Base-by-base conservation (phyloP, 2,113 vertebrate species). In the Catharus bicknelli region DNA sequence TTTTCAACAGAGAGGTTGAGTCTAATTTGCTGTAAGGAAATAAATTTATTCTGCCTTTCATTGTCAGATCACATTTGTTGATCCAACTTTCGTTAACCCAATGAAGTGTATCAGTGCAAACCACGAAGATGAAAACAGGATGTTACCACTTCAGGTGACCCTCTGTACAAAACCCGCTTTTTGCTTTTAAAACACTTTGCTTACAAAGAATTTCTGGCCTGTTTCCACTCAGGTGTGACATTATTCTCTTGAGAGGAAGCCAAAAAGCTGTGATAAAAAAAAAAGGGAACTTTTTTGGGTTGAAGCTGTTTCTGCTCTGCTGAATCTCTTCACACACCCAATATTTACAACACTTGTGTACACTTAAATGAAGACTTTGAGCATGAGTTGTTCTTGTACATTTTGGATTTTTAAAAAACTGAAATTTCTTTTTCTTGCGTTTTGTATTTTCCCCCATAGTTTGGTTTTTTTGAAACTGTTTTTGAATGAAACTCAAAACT, bases 141-240 rank as follows among this genome's bases (percentile, higher is more conserved):
- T 30, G 45, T 77, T 75, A 55, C 61, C 81, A 45, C 66, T 89
- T 95, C 78, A 73, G 66, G 40, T 82, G 36, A 45, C 43, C 30
- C 26, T 75, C 48, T 68, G 16, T 26, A 43, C 58, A 85, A 62
- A 84, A 64, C 83, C 51, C 61, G 50, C 38, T 72, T 29, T 94
- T 91, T 92, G 90, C 75, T 85, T 93, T 85, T 78, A 30, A 55
- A 83, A 16, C 10, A 16, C 42, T 72, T 40, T 20, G 48, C 72
- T 95, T 82, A 32, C 70, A 54, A 85, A 90, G 78, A 95, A 75
- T n/a, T 79, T n/a, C 5, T 89, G 27, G 16, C 89, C 53, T 68
- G 36, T 57, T 58, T 82, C 75, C 58, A 50, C 32, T 91, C 77
- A 34, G 45, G 58, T 81, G 64, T 92, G 58, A 23, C 70, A 69